Evolutionary conservation across 2,797 vertebrate genomes (phyloP).

Genomic region (Esox masquinongy): DNA sequence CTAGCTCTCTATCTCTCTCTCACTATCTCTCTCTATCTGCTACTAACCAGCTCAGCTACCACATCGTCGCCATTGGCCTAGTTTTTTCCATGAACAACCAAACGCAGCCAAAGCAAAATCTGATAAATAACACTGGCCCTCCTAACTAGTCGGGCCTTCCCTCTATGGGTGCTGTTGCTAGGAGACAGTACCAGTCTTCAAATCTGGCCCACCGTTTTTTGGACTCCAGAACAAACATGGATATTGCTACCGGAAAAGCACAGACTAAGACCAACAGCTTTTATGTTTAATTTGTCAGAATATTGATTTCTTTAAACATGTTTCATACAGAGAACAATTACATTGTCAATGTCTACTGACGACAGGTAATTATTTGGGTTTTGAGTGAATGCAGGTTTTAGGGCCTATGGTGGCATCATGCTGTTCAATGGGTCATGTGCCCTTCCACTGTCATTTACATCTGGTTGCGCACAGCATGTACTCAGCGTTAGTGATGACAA

Average conservation of each 20-base stretch:
- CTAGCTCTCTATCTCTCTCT: background rate
- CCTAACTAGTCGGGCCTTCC: slow-evolving; percentile 50
- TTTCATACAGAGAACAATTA: background rate
- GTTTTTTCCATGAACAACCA: slow-evolving; percentile 61
- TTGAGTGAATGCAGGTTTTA: slow-evolving; percentile 3
- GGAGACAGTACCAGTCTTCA: slow-evolving; percentile 64
- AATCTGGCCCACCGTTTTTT: slow-evolving; percentile 68
- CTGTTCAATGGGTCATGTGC: slow-evolving; percentile 6
- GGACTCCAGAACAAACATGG: slow-evolving; percentile 38
- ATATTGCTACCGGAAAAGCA: slow-evolving; percentile 8
- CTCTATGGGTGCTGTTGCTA: slow-evolving; percentile 72
- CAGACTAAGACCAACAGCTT: background rate
- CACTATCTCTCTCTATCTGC: background rate
- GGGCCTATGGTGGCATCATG: slow-evolving; percentile 5
- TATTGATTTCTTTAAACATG: background rate
- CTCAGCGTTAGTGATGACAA: slow-evolving; percentile 47
- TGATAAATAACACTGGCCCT: slow-evolving; percentile 58
- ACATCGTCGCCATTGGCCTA: slow-evolving; percentile 56
- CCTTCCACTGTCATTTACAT: slow-evolving; percentile 46
- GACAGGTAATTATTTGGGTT: background rate
- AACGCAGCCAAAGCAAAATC: slow-evolving; percentile 58
- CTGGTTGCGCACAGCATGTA: slow-evolving; percentile 42
- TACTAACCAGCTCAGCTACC: slow-evolving; percentile 22
- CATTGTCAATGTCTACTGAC: background rate
- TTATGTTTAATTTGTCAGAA: background rate